These are phyloP conservation scores for Rapana venosa DNA, from an alignment of 2,888 invertebrate genomes.

Conservation along the genomic window DNA sequence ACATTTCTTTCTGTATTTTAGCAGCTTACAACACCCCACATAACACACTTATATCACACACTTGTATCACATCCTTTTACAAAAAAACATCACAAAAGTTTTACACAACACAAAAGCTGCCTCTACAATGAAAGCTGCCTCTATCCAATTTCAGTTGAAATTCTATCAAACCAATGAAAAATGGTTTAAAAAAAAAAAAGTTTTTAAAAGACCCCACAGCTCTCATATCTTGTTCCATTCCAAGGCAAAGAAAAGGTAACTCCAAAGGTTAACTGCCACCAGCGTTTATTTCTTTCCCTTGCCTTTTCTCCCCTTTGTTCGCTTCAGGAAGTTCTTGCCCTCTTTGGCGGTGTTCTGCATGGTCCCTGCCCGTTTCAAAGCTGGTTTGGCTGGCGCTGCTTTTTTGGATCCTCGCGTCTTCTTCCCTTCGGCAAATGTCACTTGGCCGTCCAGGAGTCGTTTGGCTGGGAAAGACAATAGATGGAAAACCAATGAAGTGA, in stretches of 20 bases:
- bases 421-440: slow-evolving; percentile 64
- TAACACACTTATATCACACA: no score
- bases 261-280: background rate
- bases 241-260: slow-evolving; percentile 21
- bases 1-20: no score
- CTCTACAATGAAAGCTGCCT: background rate
- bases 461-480: slow-evolving; percentile 53
- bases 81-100: background rate
- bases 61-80: background rate
- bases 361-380: slow-evolving; percentile 72
- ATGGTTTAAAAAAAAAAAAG: background rate
- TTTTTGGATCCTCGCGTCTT: slow-evolving; percentile 65
- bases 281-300: slow-evolving; percentile 46
- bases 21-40: no score
- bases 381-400: slow-evolving; percentile 57
- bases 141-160: background rate
- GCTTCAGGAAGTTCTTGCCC: slow-evolving; percentile 65
- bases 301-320: slow-evolving; percentile 60
- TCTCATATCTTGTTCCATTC: background rate
- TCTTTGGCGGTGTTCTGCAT: slow-evolving; percentile 86
- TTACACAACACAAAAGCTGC: background rate
- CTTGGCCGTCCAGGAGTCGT: slow-evolving; percentile 57
- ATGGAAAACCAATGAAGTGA: no score
- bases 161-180: background rate
- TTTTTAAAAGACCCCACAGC: background rate